Percentiles rank a stretch among this genome's conserved stretches.
phyloP scores from a whole-genome alignment of 2,113 vertebrate species.

The Calidris pugnax region DNA sequence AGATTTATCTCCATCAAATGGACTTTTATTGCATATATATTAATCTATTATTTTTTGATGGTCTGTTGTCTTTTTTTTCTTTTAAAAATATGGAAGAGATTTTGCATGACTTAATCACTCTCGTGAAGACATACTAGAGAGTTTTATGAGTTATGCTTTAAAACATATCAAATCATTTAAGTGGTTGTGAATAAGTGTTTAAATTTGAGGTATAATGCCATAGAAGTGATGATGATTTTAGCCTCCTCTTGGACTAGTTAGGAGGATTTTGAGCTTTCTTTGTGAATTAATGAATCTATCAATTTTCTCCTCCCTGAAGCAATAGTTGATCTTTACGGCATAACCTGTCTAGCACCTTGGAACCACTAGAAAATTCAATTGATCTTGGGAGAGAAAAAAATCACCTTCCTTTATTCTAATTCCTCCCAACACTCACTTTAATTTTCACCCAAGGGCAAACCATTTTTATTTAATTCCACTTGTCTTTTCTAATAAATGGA shows the following conservation, averaged over 20 bases:
- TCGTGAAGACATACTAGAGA: not conserved
- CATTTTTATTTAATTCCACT: conserved; percentile 63
- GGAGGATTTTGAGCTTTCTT: conserved; percentile 35
- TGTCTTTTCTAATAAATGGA: conserved; percentile 61
- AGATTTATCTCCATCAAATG: not conserved
- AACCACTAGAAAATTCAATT: conserved; percentile 35
- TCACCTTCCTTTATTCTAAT: conserved; percentile 2
- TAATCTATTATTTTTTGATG: not conserved
- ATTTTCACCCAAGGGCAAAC: conserved; percentile 66
- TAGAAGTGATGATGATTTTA: not conserved
- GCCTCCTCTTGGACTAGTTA: not conserved
- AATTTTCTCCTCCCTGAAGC: conserved; percentile 42
- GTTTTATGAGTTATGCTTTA: conserved; percentile 4
- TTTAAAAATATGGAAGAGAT: not conserved
- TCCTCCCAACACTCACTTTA: conserved; percentile 34
- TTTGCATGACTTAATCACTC: not conserved
- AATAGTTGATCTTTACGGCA: conserved; percentile 14
- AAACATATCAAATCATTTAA: not conserved
- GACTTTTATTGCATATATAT: not conserved
- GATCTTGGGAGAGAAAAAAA: conserved; percentile 8
- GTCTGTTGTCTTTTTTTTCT: not conserved
- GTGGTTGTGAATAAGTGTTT: not conserved
- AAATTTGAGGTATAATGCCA: not conserved
- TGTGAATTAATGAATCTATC: conserved; percentile 49
- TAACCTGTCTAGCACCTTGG: conserved; percentile 17